Percentiles rank a stretch among this genome's conserved stretches.
Evolutionary conservation across 2,888 invertebrate species (phyloP).

Genomic region (Frankliniella fusca): DNA sequence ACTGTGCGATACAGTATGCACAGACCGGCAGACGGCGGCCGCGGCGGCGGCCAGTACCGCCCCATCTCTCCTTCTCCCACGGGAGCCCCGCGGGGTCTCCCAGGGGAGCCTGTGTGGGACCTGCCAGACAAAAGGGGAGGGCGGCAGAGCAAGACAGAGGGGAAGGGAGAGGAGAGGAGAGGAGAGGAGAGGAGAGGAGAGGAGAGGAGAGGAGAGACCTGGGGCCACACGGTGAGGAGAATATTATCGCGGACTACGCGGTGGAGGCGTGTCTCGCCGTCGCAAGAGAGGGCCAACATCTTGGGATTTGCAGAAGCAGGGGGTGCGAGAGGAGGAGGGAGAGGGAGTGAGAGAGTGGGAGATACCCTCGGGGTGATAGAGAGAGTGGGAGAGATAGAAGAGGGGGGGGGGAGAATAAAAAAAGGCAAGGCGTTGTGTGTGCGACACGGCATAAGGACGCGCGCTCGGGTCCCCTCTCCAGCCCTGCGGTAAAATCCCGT

Average conservation of each 20-base stretch:
- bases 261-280: too few relatives aligned
- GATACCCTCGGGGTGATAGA: neutral
- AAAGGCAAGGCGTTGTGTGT: neutral
- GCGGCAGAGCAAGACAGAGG: neutral
- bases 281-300: neutral
- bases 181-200: neutral
- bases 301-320: constrained; percentile 4
- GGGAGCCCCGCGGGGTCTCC: neutral
- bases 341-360: neutral
- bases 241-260: neutral
- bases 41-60: neutral
- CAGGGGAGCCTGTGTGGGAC: neutral
- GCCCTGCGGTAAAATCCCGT: too few relatives aligned
- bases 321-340: neutral
- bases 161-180: neutral
- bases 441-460: neutral
- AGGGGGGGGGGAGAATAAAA: neutral
- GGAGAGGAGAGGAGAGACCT: neutral
- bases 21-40: too few relatives aligned
- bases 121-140: neutral
- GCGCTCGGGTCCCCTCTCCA: too few relatives aligned
- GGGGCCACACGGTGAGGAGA: neutral
- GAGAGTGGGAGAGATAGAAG: neutral
- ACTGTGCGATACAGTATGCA: too few relatives aligned
- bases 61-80: neutral